Evolutionary conservation across 2,113 vertebrate species (phyloP).

Genomic region (Sturnira hondurensis): DNA sequence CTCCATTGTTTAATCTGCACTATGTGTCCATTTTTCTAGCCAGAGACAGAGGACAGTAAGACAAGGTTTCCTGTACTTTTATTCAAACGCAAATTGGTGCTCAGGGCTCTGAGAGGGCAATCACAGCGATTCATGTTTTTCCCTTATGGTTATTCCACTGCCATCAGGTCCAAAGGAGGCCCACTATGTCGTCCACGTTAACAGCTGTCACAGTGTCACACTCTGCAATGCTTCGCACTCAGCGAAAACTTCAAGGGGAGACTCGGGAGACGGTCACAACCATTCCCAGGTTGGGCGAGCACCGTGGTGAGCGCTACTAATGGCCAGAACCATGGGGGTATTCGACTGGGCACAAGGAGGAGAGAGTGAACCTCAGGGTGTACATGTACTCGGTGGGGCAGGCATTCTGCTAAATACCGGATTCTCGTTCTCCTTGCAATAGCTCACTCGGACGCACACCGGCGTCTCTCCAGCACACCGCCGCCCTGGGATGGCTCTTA

Average conservation of each 20-base stretch:
- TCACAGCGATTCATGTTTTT: slow-evolving; percentile 23
- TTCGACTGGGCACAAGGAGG: neutral
- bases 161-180: slow-evolving; percentile 1
- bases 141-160: neutral
- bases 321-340: neutral
- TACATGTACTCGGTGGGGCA: neutral
- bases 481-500: accelerated
- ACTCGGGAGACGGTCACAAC: neutral
- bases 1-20: neutral
- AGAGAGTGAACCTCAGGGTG: neutral
- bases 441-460: neutral
- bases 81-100: slow-evolving; percentile 12
- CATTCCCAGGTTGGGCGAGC: neutral
- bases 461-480: neutral
- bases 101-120: slow-evolving; percentile 13
- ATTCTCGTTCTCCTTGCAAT: neutral
- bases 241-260: neutral
- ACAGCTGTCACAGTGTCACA: neutral
- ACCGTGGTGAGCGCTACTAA: neutral
- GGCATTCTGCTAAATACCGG: neutral
- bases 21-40: neutral
- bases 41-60: neutral
- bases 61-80: neutral
- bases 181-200: slow-evolving; percentile 7
- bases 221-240: neutral